Percentiles rank a stretch among this genome's conserved stretches.
Evolutionary conservation across 53 echinoderm and acorn worm genomes (phyloP).

Genomic region (Patiria pectinifera): DNA sequence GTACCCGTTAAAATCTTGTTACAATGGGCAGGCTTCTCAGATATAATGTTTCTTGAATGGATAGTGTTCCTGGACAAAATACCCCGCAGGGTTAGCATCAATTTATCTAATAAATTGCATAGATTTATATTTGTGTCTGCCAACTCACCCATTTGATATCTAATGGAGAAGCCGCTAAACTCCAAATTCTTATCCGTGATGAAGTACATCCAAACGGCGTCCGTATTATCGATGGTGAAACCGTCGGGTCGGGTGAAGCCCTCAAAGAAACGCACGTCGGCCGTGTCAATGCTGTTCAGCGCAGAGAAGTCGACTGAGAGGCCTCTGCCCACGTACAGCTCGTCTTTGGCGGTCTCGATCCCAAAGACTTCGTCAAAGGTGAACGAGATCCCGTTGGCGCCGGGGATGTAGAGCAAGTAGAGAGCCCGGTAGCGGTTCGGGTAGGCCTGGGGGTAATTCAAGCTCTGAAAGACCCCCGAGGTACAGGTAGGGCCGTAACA

Average conservation of each 20-base stretch:
- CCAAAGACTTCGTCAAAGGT: slow-evolving; percentile 71
- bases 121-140: too few species aligned
- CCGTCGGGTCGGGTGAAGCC: slow-evolving; percentile 30
- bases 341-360: slow-evolving; percentile 88
- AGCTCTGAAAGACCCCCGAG: slow-evolving; percentile 63
- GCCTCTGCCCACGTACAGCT: slow-evolving; percentile 84
- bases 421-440: slow-evolving; percentile 69
- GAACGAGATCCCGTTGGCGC: slow-evolving; percentile 75
- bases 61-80: too few species aligned
- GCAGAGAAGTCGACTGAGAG: slow-evolving; percentile 16
- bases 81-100: too few species aligned
- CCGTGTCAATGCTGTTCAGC: slow-evolving; percentile 27
- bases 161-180: slow-evolving; percentile 62
- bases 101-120: too few species aligned
- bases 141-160: slow-evolving; percentile 10
- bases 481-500: slow-evolving; percentile 80
- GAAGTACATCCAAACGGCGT: slow-evolving; percentile 87
- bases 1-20: too few species aligned
- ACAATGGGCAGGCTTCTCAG: too few species aligned
- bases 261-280: slow-evolving; percentile 78
- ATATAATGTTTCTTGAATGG: too few species aligned
- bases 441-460: slow-evolving; percentile 76
- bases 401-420: slow-evolving; percentile 87
- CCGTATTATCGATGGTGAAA: slow-evolving; percentile 69
- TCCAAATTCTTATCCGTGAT: slow-evolving; percentile 91